A percentile compares a stretch with the other conserved stretches of the same genome.
Evolutionary conservation across 2,113 vertebrate genomes (phyloP).

Genomic region (Eudyptes chrysolophus): DNA sequence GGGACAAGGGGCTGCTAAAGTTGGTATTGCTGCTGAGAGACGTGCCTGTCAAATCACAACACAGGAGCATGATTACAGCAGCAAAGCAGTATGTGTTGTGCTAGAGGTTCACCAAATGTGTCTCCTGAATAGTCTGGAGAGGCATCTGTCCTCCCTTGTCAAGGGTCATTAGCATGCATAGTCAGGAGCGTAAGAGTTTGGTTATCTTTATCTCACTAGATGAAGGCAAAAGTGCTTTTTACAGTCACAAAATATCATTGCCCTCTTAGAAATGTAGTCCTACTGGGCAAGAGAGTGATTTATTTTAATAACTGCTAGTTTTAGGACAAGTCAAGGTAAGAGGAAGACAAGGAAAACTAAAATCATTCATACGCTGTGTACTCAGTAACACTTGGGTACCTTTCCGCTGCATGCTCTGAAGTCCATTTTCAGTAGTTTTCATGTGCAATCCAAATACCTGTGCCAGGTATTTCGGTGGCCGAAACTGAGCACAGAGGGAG

Average conservation of each 20-base stretch:
- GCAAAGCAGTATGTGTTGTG: background rate
- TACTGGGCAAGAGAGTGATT: background rate
- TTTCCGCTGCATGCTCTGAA: background rate
- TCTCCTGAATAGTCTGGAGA: background rate
- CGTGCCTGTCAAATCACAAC: background rate
- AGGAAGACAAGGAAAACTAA: background rate
- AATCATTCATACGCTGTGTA: background rate
- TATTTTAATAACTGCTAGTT: background rate
- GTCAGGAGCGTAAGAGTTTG: background rate
- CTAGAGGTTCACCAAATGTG: background rate
- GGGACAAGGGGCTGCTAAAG: background rate
- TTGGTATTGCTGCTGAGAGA: background rate
- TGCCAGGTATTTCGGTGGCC: background rate
- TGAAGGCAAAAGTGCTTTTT: background rate
- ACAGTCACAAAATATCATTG: background rate
- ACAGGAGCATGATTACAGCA: background rate
- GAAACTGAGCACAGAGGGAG: background rate
- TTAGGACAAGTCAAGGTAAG: background rate
- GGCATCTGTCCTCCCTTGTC: background rate
- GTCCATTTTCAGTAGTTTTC: background rate
- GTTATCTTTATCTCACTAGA: background rate
- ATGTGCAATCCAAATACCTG: background rate
- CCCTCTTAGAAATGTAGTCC: background rate
- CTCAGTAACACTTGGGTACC: background rate
- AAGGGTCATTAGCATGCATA: background rate